These are phyloP conservation scores for Canis aureus DNA, from an alignment of 2,113 vertebrate species.

Conservation along the genomic window DNA sequence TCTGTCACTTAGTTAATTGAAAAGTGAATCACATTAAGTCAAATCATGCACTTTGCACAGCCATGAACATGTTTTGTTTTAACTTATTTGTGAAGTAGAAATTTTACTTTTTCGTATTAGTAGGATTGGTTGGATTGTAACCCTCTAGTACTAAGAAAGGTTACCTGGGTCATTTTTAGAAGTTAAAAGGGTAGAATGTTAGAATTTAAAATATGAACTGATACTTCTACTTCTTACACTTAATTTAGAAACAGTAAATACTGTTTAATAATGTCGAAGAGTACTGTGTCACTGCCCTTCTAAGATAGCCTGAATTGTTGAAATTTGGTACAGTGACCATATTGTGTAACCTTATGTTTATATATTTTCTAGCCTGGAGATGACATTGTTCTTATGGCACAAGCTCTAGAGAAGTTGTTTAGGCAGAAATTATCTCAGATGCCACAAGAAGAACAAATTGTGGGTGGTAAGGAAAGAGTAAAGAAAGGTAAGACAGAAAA, in stretches of 20 bases:
- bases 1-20: constrained; percentile 7
- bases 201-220: constrained; percentile 45
- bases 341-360: not conserved
- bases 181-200: not conserved
- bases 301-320: not conserved
- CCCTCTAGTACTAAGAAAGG: not conserved
- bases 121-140: not conserved
- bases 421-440: constrained; percentile 93
- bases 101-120: not conserved
- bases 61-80: constrained; percentile 11
- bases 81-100: not conserved
- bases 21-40: not conserved
- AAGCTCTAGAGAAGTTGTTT: constrained; percentile 94
- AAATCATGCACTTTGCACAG: not conserved
- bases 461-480: constrained; percentile 86
- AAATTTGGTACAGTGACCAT: not conserved
- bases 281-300: not conserved
- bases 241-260: constrained; percentile 9
- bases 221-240: constrained; percentile 15
- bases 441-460: constrained; percentile 91
- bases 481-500: constrained; percentile 85
- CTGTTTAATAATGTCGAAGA: not conserved
- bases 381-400: constrained; percentile 96
- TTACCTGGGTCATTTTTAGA: constrained; percentile 26
- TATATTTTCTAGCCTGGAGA: constrained; percentile 91